phyloP scores from a whole-genome alignment of 2,797 vertebrate genomes.

The Rhodeus uyekii region DNA sequence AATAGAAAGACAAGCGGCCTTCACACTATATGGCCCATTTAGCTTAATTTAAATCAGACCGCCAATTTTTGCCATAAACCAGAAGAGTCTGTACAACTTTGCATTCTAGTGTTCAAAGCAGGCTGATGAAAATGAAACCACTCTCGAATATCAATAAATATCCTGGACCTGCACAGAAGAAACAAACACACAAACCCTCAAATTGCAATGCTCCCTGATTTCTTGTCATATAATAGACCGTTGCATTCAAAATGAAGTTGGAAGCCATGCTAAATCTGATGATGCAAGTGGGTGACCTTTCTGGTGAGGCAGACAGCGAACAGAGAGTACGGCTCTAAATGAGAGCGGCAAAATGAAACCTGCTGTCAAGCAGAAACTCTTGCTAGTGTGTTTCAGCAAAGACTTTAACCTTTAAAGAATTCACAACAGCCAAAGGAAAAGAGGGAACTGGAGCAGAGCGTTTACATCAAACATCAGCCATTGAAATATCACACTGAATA shows the following conservation, averaged over 20 bases:
- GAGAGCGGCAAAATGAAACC: slow-evolving; percentile 60
- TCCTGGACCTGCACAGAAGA: not conserved
- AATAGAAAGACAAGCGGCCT: not conserved
- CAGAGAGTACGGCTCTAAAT: slow-evolving; percentile 46
- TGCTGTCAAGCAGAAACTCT: slow-evolving; percentile 46
- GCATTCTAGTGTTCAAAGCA: not conserved
- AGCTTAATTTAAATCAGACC: not conserved
- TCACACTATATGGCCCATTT: not conserved
- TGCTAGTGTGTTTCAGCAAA: not conserved
- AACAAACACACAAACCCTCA: not conserved
- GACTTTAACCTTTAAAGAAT: slow-evolving; percentile 37
- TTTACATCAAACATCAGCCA: slow-evolving; percentile 58
- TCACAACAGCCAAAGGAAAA: slow-evolving; percentile 18
- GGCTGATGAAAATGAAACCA: not conserved
- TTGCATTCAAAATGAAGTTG: not conserved
- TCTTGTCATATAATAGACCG: not conserved
- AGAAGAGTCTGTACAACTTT: not conserved
- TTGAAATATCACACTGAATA: slow-evolving; percentile 62
- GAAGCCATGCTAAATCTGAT: slow-evolving; percentile 7
- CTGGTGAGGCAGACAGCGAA: slow-evolving; percentile 39
- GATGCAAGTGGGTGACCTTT: slow-evolving; percentile 43
- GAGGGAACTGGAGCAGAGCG: slow-evolving; percentile 13
- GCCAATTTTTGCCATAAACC: too few species aligned
- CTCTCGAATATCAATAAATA: not conserved
- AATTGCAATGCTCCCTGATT: not conserved